Evolutionary conservation across 2,113 vertebrate genomes (phyloP).

Genomic region (Platysteira castanea): DNA sequence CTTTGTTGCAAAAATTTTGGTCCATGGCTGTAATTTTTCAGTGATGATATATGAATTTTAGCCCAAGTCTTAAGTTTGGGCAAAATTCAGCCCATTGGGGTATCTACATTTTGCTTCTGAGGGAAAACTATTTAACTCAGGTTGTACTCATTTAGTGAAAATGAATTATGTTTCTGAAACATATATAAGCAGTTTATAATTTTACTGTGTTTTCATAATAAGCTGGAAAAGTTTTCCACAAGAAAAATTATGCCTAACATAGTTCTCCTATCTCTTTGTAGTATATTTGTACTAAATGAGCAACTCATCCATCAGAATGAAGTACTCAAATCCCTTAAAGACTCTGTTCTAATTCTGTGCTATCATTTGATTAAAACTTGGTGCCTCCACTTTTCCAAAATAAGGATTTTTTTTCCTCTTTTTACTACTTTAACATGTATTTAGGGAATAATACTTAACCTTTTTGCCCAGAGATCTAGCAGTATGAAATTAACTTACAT

Average conservation of each 20-base stretch:
- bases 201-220: background rate
- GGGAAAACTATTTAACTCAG: background rate
- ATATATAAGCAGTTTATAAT: background rate
- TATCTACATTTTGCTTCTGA: background rate
- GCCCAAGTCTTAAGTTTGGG: background rate
- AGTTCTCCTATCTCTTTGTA: background rate
- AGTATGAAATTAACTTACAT: background rate
- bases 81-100: background rate
- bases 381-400: background rate
- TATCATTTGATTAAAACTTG: constrained; percentile 16
- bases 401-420: background rate
- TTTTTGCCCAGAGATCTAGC: background rate
- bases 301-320: constrained; percentile 17
- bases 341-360: constrained; percentile 8
- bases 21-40: background rate
- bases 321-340: constrained; percentile 18
- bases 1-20: background rate
- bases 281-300: constrained; percentile 16
- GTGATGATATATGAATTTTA: background rate
- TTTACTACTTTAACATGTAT: background rate
- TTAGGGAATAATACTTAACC: background rate
- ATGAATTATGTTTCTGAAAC: background rate
- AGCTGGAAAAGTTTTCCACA: background rate
- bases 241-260: constrained; percentile 3
- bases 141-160: background rate